These are phyloP conservation scores for Rhea pennata DNA, from an alignment of 2,113 vertebrate species.

Conservation along the genomic window DNA sequence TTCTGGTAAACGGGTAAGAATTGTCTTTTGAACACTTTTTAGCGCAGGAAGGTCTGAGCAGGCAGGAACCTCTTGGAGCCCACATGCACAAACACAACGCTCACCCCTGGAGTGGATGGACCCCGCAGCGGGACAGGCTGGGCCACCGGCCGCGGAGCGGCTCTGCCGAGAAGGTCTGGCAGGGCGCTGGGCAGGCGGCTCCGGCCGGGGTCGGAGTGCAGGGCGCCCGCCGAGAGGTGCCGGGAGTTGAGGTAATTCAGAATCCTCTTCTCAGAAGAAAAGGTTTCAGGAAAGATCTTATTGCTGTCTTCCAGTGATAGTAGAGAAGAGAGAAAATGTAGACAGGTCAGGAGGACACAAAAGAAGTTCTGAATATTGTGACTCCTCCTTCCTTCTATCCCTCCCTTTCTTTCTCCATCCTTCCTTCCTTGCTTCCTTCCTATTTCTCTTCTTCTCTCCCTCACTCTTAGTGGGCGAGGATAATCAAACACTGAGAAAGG, in stretches of 20 bases:
- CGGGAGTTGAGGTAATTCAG: background rate
- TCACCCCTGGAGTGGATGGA: background rate
- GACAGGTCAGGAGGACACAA: background rate
- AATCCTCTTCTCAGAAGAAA: background rate
- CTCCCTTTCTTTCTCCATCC: fast-evolving
- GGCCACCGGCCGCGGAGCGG: fast-evolving
- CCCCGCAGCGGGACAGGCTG: background rate
- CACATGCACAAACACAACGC: background rate
- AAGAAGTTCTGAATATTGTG: background rate
- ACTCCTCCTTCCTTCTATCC: background rate
- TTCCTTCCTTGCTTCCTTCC: fast-evolving
- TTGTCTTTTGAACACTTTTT: background rate
- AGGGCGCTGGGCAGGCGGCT: too few relatives aligned
- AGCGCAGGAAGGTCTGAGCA: background rate
- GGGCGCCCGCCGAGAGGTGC: background rate
- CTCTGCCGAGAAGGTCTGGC: background rate
- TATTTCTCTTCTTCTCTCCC: fast-evolving
- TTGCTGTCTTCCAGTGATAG: background rate
- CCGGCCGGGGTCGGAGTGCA: background rate
- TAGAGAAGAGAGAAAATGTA: background rate
- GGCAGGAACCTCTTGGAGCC: background rate
- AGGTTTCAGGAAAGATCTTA: background rate
- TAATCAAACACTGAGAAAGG: background rate
- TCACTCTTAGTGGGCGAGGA: too few relatives aligned
- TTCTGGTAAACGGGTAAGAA: background rate